phyloP scores from a whole-genome alignment of 2,113 vertebrate species.

The Pycnonotus jocosus region DNA sequence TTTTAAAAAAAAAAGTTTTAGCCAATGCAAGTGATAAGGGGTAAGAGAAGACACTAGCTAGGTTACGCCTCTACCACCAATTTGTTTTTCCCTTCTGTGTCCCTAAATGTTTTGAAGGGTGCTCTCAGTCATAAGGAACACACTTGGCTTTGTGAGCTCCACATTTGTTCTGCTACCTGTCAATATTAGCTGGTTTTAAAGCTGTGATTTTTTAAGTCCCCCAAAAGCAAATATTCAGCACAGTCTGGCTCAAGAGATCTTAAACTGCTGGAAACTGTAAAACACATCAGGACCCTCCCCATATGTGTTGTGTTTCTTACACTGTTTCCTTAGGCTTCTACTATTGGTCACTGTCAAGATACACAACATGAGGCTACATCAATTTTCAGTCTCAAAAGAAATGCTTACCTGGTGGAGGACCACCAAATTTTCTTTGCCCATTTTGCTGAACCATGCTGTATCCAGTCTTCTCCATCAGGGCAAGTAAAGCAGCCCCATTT shows the following conservation, averaged over 20 bases:
- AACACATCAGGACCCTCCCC: background rate
- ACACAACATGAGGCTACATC: background rate
- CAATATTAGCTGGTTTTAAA: background rate
- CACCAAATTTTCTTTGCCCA: constrained; percentile 94
- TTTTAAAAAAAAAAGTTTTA: background rate
- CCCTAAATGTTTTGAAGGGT: fast-evolving
- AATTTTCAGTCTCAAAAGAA: background rate
- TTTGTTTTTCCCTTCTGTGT: background rate
- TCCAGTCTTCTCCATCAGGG: constrained; percentile 86
- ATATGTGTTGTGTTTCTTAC: background rate
- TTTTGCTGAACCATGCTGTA: constrained; percentile 94
- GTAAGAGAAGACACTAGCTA: background rate
- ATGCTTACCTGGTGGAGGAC: constrained; percentile 88
- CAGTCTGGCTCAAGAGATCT: background rate
- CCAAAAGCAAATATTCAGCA: background rate
- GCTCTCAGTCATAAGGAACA: background rate
- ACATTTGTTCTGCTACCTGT: background rate
- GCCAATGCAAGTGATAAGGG: background rate
- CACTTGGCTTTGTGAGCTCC: background rate
- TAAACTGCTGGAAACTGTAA: background rate
- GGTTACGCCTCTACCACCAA: background rate
- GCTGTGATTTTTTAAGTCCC: background rate
- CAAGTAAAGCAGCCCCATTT: constrained; percentile 82
- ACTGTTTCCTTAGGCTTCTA: background rate
- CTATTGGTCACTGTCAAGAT: background rate